phyloP scores from a whole-genome alignment of 1,140 invertebrate genomes.

The Drosophila guanche region DNA sequence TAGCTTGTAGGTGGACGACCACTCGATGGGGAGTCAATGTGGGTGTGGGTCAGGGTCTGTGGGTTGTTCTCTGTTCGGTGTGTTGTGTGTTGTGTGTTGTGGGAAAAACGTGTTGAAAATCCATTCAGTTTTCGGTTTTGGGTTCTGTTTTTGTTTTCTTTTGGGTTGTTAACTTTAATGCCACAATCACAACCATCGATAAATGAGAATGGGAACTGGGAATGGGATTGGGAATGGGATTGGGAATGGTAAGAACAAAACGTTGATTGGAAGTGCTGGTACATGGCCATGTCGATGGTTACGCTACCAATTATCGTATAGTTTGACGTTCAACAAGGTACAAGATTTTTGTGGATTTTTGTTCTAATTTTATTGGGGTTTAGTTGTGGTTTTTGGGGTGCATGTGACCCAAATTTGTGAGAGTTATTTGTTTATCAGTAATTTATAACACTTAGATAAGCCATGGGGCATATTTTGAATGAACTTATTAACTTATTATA shows the following conservation, averaged over 20 bases:
- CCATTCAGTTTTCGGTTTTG: constrained; percentile 11
- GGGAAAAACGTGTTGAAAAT: constrained; percentile 41
- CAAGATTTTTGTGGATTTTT: constrained; percentile 5
- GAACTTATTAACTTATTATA: no score
- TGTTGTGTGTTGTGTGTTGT: constrained; percentile 13
- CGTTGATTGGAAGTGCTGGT: constrained; percentile 1
- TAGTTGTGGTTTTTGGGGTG: constrained; percentile 1
- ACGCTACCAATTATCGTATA: constrained; percentile 14
- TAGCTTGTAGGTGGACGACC: neutral
- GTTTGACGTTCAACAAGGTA: constrained; percentile 16
- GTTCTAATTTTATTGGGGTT: constrained; percentile 13
- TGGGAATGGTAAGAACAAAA: constrained; percentile 1
- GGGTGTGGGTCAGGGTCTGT: neutral
- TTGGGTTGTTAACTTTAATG: constrained; percentile 36
- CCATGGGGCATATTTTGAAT: no score
- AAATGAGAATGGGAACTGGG: constrained; percentile 27
- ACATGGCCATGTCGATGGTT: neutral
- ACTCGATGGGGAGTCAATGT: neutral
- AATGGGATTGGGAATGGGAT: constrained; percentile 13
- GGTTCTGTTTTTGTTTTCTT: constrained; percentile 5
- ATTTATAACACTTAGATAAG: no score
- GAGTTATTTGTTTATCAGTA: no score
- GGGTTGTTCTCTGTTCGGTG: neutral
- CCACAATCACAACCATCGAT: constrained; percentile 36
- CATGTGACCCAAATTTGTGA: neutral